Conservation (phyloP, 2,888 invertebrate species). For the Tribolium freemani region DNA sequence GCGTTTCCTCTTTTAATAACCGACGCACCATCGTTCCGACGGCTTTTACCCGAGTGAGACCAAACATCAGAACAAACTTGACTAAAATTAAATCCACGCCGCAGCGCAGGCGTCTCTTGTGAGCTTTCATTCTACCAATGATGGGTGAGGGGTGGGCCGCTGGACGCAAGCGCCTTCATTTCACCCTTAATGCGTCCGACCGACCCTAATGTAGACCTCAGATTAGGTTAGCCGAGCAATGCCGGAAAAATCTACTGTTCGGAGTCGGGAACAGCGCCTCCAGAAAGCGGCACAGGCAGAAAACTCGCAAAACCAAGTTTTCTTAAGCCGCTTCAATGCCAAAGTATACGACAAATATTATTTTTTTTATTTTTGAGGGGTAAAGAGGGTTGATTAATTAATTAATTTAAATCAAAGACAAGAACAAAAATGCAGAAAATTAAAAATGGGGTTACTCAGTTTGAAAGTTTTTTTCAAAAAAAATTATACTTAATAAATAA, state of each 20-base stretch:
- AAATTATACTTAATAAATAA: no score
- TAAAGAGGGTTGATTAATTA: no score
- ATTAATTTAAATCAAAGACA: no score
- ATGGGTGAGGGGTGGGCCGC: constrained; percentile 55
- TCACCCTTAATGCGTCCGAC: constrained; percentile 64
- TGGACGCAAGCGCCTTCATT: constrained; percentile 59
- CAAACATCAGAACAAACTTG: constrained; percentile 51
- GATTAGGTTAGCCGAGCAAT: constrained; percentile 63
- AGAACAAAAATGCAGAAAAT: no score
- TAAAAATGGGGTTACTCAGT: no score
- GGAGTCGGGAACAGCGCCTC: constrained; percentile 8
- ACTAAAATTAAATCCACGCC: constrained; percentile 53
- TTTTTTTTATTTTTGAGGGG: not conserved
- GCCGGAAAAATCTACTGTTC: constrained; percentile 61
- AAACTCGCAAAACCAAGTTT: not conserved
- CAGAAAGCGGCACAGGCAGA: constrained; percentile 4
- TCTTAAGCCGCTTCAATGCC: not conserved
- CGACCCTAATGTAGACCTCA: constrained; percentile 66
- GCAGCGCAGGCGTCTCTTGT: constrained; percentile 56
- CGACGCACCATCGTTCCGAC: not conserved
- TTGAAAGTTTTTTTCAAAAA: no score
- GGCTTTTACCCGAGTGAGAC: constrained; percentile 38
- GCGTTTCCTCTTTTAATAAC: constrained; percentile 2
- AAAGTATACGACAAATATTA: not conserved
- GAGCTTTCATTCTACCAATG: constrained; percentile 55